Percentiles rank a stretch among this genome's conserved stretches.
phyloP scores from a whole-genome alignment of 2,797 vertebrate genomes.

The Pogonophryne albipinna region DNA sequence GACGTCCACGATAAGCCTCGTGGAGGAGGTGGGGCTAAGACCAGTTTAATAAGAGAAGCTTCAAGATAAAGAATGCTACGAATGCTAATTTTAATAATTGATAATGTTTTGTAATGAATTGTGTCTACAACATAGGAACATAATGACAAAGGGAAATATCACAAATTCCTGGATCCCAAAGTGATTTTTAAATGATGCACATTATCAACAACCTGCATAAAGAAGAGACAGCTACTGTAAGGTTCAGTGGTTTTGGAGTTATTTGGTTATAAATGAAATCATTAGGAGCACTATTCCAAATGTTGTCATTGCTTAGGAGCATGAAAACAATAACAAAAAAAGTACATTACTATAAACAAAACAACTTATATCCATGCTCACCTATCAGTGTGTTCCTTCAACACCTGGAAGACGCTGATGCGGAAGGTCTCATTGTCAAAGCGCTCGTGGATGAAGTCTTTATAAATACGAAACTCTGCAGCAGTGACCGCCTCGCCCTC shows the following conservation, averaged over 20 bases:
- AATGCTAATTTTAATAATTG: neutral
- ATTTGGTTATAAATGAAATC: neutral
- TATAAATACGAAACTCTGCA: conserved; percentile 97
- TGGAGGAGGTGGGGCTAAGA: conserved; percentile 6
- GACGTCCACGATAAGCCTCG: conserved; percentile 42
- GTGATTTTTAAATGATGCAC: neutral
- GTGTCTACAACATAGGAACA: neutral
- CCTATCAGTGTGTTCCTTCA: conserved; percentile 94
- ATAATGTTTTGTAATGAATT: neutral
- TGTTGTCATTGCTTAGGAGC: neutral
- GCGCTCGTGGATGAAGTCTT: conserved; percentile 94
- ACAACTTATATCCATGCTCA: conserved; percentile 67
- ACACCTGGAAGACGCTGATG: conserved; percentile 96
- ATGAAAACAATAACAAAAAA: neutral
- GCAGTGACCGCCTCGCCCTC: conserved; percentile 97
- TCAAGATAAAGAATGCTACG: conserved; percentile 1
- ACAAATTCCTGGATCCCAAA: neutral
- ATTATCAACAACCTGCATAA: neutral
- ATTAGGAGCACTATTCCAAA: neutral
- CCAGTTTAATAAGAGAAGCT: conserved; percentile 6
- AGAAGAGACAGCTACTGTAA: no score
- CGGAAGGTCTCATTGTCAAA: conserved; percentile 96
- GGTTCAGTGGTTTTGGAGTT: neutral
- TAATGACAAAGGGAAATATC: neutral
- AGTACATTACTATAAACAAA: neutral